These are phyloP conservation scores for Harpagoxenus sublaevis DNA, from an alignment of 2,888 invertebrate genomes.

Conservation along the genomic window DNA sequence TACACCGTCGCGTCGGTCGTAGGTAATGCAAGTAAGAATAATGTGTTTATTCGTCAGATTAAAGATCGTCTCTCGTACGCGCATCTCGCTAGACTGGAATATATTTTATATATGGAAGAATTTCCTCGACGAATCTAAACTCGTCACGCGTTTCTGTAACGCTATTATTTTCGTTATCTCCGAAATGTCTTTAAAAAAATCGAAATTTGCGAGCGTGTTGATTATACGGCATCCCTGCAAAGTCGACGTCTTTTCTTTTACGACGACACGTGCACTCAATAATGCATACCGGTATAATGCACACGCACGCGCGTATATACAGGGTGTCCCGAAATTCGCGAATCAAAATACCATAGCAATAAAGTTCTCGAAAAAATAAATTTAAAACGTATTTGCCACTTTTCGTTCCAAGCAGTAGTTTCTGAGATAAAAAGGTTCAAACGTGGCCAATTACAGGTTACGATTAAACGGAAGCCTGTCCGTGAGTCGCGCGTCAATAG, in stretches of 20 bases:
- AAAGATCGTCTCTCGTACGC: slow-evolving; percentile 19
- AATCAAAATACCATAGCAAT: too few relatives aligned
- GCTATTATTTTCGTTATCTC: too few relatives aligned
- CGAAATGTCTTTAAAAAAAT: neutral
- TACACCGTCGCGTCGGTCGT: slow-evolving; percentile 48
- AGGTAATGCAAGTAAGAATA: slow-evolving; percentile 51
- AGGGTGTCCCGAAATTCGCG: too few relatives aligned
- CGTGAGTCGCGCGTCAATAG: too few relatives aligned
- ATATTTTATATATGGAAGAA: neutral
- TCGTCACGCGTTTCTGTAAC: neutral
- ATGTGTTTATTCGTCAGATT: slow-evolving; percentile 38
- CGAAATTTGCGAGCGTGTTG: slow-evolving; percentile 8
- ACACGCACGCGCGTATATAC: neutral
- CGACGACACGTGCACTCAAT: slow-evolving; percentile 24
- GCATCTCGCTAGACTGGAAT: neutral
- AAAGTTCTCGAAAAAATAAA: too few relatives aligned
- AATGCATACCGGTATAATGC: neutral
- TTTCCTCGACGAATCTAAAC: neutral
- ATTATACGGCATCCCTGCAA: neutral
- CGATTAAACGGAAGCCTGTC: too few relatives aligned
- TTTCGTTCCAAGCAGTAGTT: too few relatives aligned
- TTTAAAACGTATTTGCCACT: too few relatives aligned
- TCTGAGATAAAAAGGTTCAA: too few relatives aligned
- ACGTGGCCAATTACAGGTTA: too few relatives aligned
- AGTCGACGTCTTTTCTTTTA: slow-evolving; percentile 15